Evolutionary conservation across 1,140 invertebrate species (phyloP), one percentile per base, ranked within the genome.

Genomic region (Bombus consobrinus): DNA sequence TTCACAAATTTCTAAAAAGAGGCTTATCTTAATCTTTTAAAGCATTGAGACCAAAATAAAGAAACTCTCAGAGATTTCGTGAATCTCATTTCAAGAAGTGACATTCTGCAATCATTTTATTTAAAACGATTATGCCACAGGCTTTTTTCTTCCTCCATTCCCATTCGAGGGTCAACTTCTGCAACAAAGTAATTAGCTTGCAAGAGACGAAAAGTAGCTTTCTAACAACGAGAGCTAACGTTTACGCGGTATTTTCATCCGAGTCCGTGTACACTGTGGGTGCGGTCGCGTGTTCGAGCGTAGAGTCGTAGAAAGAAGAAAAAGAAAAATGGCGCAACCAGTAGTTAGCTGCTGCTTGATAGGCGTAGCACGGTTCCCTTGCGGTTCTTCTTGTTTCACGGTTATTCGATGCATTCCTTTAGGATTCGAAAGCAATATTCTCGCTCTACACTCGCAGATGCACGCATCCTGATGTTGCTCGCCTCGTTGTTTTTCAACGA

Each of bases 201-300:
- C 69, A n/a, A 47, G n/a, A n/a, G n/a, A 39, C 39, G 57, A 47
- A 74, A 57, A 62, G n/a, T 41, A 25, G 18, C 37, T 75, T 43
- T 59, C 12, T 47, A 82, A 74, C n/a, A 59, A 71, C 75, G 18
- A 18, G 9, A 4, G 28, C 71, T 68, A 89, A 77, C 22, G 39
- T 43, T 84, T 28, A 22, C 81, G 57, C n/a, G 82, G 79, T 79
- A 87, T 89, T 87, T 87, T 76, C 71, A 75, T 76, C 39, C n/a
- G 34, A 43, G 64, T 82, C 74, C 66, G 74, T 82, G 83, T 83
- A 81, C 73, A 71, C 80, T 77, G 78, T 93, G 91, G 93, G 93
- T 91, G 93, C 93, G 93, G 93, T 90, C 88, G 86, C 81, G 83
- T 79, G 88, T 92, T 90, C 80, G 78, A 90, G 89, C 85, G 87